Conservation (phyloP, 2,888 invertebrate species). For the Polydrusus pterygomalis region DNA sequence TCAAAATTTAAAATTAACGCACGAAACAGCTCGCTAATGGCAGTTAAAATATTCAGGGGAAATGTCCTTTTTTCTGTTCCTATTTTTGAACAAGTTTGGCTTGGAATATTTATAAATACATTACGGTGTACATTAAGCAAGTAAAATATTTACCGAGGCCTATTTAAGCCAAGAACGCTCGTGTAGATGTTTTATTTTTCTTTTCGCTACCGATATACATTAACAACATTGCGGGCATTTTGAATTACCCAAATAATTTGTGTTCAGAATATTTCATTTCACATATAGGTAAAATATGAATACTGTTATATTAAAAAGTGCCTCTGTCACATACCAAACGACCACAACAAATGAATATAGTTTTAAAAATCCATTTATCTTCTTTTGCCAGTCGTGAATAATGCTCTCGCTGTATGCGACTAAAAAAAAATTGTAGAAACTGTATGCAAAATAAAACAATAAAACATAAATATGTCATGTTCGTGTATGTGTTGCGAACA, state of each 20-base stretch:
- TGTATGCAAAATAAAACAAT: too few relatives aligned
- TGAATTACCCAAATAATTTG: neutral
- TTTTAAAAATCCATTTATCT: too few relatives aligned
- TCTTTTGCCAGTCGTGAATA: too few relatives aligned
- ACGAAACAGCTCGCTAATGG: conserved; percentile 26
- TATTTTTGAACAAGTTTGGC: conserved; percentile 41
- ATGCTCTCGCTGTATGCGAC: too few relatives aligned
- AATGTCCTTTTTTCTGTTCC: conserved; percentile 35
- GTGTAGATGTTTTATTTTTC: conserved; percentile 33
- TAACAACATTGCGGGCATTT: neutral
- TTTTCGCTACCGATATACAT: conserved; percentile 14
- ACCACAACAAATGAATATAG: too few relatives aligned
- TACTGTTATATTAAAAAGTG: too few relatives aligned
- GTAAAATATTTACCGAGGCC: conserved; percentile 50
- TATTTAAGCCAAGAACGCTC: conserved; percentile 36
- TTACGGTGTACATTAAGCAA: conserved; percentile 45
- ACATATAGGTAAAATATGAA: too few relatives aligned
- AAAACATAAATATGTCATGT: too few relatives aligned
- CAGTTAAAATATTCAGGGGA: conserved; percentile 28
- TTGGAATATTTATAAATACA: conserved; percentile 47
- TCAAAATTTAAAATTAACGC: conserved; percentile 22
- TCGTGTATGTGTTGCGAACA: too few relatives aligned
- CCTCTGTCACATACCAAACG: too few relatives aligned
- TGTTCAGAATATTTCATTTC: too few relatives aligned
- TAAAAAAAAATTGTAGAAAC: too few relatives aligned